Base-by-base conservation (phyloP, 2,888 invertebrate species). In the Dicyrtomina minuta region DNA sequence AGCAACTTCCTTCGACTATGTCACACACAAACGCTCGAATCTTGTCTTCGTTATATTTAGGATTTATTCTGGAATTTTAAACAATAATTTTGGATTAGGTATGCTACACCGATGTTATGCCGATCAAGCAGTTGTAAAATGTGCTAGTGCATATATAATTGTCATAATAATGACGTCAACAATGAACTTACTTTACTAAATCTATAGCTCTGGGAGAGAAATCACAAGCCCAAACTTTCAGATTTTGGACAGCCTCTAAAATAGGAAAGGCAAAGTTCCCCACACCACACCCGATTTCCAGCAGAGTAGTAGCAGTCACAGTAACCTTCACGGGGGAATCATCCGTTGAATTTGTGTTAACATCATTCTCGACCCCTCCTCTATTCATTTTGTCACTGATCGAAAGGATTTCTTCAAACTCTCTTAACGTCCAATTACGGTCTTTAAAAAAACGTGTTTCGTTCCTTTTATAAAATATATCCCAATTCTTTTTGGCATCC, bases 211-310 rank as follows among this genome's bases (percentile, higher is more conserved):
- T 88, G 62, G 91, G 89, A 0, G 96, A 96, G 80, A 98, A 90
- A 84, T 97, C 97, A 82, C 96, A 96, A 0, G 93, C 93, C 82
- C 91, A 90, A 75, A 91, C 86, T 80, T 88, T 90, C 76, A 88
- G 86, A 75, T 88, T 86, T 66, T 85, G 84, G 0, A 89, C 88
- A 79, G 92, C 93, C 79, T 92, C 89, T 0, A 96, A 82, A 60
- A 99, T 82, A 0, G 98, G 98, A 82, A 90, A 97, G 58, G 98
- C 85, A 81, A 98, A 91, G 83, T 99, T 99, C 0, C 99, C 99
- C 10, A 96, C 97, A 2, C 99, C 98, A 81, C 86, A 87, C 1
- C 87, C 87, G 46, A 85, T 83, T 79, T 87, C 86, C 56, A 87
- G 77, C 62, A 92, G 84, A 6, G 53, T 26, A 1, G 22, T n/a